Conservation (phyloP, 2,113 vertebrate species). For the Petromus typicus region DNA sequence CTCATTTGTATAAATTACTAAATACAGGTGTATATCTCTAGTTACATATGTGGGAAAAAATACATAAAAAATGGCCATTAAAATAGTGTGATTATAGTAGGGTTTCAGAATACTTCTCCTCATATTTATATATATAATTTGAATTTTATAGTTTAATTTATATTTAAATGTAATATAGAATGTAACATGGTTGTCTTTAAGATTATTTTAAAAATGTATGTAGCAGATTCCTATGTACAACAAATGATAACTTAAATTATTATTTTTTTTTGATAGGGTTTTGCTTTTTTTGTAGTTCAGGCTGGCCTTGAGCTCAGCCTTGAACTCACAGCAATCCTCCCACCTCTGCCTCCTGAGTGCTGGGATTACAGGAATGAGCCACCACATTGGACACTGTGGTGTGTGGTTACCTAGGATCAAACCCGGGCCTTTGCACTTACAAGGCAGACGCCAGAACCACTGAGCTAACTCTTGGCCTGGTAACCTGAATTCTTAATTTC, state of each 20-base stretch:
- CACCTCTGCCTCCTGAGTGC: no score
- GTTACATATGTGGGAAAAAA: neutral
- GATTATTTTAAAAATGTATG: neutral
- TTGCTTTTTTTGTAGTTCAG: no score
- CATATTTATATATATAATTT: neutral
- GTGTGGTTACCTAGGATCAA: no score
- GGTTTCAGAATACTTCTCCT: neutral
- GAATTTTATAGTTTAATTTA: slow-evolving; percentile 37
- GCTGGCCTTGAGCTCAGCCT: no score
- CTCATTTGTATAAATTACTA: neutral
- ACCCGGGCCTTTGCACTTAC: no score
- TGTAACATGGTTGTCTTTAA: neutral
- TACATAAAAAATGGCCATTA: neutral
- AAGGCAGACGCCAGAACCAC: no score
- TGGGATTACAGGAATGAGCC: no score
- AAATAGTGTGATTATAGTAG: neutral
- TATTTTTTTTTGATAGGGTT: neutral
- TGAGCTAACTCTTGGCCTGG: no score
- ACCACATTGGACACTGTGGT: no score
- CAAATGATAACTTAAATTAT: neutral
- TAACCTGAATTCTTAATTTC: slow-evolving; percentile 24
- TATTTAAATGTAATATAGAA: no score
- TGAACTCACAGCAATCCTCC: no score
- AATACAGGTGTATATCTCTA: neutral
- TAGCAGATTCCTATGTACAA: neutral